A percentile compares a stretch with the other conserved stretches of the same genome.
These are phyloP conservation scores for Chironomus striatipennis DNA, from an alignment of 1,140 invertebrate genomes.

Conservation along the genomic window DNA sequence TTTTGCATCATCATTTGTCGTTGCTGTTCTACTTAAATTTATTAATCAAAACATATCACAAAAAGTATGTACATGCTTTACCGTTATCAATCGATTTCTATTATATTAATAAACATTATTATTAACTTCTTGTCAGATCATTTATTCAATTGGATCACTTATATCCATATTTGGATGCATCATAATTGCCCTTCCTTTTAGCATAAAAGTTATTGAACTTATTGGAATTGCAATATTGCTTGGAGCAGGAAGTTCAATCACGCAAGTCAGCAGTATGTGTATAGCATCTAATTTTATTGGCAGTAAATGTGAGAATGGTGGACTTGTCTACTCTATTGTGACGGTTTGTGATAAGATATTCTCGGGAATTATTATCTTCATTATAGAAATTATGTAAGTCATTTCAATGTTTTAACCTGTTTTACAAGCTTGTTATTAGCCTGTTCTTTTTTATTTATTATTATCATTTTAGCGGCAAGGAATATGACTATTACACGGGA, in stretches of 20 bases:
- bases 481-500: neutral
- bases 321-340: neutral
- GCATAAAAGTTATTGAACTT: neutral
- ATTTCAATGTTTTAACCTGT: neutral
- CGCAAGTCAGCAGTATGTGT: neutral
- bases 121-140: neutral
- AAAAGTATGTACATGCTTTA: neutral
- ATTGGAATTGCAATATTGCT: neutral
- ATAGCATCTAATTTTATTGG: neutral
- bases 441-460: neutral
- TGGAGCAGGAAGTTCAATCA: neutral
- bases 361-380: constrained; percentile 17
- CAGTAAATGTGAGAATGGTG: neutral
- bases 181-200: neutral
- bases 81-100: neutral
- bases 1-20: neutral
- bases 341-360: constrained; percentile 13
- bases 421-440: neutral
- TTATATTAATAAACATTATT: no score
- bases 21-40: neutral
- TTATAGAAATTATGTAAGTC: constrained; percentile 8
- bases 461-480: neutral
- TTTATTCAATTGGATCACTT: constrained; percentile 9
- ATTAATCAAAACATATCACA: constrained; percentile 1
- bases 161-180: constrained; percentile 15